Evolutionary conservation across 2,888 invertebrate genomes (phyloP).

Genomic region (Toxonevra muliebris): DNA sequence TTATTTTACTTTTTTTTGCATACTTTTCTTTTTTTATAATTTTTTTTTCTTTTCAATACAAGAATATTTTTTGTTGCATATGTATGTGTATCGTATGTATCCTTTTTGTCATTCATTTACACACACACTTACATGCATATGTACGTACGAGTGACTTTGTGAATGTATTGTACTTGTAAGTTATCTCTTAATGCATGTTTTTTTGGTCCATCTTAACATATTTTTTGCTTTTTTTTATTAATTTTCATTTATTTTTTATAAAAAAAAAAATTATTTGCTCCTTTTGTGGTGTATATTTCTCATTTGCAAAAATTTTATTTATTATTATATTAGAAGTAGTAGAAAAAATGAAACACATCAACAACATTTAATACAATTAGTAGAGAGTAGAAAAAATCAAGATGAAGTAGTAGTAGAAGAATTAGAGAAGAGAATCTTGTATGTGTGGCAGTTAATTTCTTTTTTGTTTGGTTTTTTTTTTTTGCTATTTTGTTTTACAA

Average conservation of each 20-base stretch:
- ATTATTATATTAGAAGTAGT: no score
- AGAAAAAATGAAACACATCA: slow-evolving; percentile 22
- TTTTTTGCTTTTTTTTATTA: no score
- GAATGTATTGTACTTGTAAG: background rate
- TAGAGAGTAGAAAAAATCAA: slow-evolving; percentile 38
- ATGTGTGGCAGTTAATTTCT: slow-evolving; percentile 37
- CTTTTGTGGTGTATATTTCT: slow-evolving; percentile 18
- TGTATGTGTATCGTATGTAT: background rate
- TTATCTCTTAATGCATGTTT: no score
- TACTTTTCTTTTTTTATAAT: slow-evolving; percentile 33
- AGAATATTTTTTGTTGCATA: slow-evolving; percentile 1
- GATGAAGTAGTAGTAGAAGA: slow-evolving; percentile 24
- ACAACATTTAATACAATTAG: slow-evolving; percentile 28
- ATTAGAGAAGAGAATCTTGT: slow-evolving; percentile 36
- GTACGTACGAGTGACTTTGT: slow-evolving; percentile 22
- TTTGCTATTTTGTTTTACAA: slow-evolving; percentile 9
- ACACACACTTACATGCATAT: slow-evolving; percentile 7
- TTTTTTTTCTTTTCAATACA: slow-evolving; percentile 16
- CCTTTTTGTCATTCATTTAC: slow-evolving; percentile 14
- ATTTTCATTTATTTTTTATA: no score
- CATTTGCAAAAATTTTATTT: background rate
- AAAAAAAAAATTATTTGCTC: slow-evolving; percentile 3
- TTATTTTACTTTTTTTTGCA: slow-evolving; percentile 30
- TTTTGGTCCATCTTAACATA: slow-evolving; percentile 7
- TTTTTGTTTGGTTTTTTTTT: slow-evolving; percentile 39